Percentiles rank a stretch among this genome's conserved stretches.
phyloP scores from a whole-genome alignment of 2,888 invertebrate species.

The Phania funesta region DNA sequence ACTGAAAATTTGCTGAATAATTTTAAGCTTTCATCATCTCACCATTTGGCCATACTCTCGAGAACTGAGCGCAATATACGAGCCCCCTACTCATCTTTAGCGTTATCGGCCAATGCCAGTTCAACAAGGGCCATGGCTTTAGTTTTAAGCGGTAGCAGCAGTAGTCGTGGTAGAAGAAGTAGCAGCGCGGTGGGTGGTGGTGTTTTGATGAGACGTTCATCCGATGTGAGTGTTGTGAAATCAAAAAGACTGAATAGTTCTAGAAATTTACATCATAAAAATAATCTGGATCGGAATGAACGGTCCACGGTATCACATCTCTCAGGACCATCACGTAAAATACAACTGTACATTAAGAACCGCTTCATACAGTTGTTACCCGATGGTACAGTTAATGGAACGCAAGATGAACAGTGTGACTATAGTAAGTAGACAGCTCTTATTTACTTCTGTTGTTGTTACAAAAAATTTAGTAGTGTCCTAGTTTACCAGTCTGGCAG shows the following conservation, averaged over 20 bases:
- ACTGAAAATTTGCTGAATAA: slow-evolving; percentile 38
- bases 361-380: slow-evolving; percentile 90
- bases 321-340: slow-evolving; percentile 90
- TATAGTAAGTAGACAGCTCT: slow-evolving; percentile 86
- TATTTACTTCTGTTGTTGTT: not conserved
- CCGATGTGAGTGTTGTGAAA: slow-evolving; percentile 74
- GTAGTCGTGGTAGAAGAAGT: slow-evolving; percentile 40
- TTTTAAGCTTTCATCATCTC: slow-evolving; percentile 72
- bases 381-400: slow-evolving; percentile 92
- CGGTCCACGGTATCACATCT: slow-evolving; percentile 91
- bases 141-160: slow-evolving; percentile 3
- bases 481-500: no score
- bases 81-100: slow-evolving; percentile 52
- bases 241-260: slow-evolving; percentile 80
- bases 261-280: slow-evolving; percentile 76
- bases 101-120: slow-evolving; percentile 32
- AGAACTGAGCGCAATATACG: slow-evolving; percentile 80
- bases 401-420: slow-evolving; percentile 88
- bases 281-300: slow-evolving; percentile 81
- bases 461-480: not conserved
- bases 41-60: slow-evolving; percentile 73
- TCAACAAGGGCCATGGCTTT: slow-evolving; percentile 23
- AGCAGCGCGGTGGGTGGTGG: slow-evolving; percentile 47
- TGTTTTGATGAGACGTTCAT: slow-evolving; percentile 65
- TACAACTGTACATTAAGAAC: slow-evolving; percentile 92